Evolutionary conservation across 1,140 invertebrate genomes (phyloP).

Genomic region (Lethrus apterus): DNA sequence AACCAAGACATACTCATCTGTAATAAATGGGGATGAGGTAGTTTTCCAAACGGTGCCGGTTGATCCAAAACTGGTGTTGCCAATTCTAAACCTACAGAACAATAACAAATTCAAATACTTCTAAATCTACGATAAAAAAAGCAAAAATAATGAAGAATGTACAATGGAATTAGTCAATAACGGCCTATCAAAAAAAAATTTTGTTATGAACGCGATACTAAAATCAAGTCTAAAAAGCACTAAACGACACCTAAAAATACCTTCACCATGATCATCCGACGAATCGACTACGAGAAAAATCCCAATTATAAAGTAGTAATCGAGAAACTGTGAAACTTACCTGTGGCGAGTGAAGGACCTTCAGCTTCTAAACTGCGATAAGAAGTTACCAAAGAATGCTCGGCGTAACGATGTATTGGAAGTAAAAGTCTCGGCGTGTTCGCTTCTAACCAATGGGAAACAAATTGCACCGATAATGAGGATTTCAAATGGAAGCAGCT

Average conservation of each 20-base stretch:
- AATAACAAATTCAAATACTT: background rate
- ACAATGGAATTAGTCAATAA: no score
- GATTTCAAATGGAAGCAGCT: slow-evolving; percentile 75
- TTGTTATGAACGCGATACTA: no score
- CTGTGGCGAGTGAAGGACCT: slow-evolving; percentile 44
- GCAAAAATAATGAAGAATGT: no score
- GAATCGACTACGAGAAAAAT: no score
- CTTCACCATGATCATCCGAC: no score
- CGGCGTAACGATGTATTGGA: slow-evolving; percentile 64
- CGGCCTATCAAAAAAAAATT: no score
- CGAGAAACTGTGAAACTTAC: slow-evolving; percentile 30
- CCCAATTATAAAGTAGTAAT: slow-evolving; percentile 25
- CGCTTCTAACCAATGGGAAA: slow-evolving; percentile 70
- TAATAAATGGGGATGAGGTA: slow-evolving; percentile 44
- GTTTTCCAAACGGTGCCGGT: slow-evolving; percentile 42
- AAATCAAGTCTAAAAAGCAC: no score
- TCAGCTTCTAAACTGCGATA: slow-evolving; percentile 58
- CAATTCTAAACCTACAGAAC: slow-evolving; percentile 52
- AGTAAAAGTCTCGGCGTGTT: slow-evolving; percentile 67
- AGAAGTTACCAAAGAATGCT: slow-evolving; percentile 69
- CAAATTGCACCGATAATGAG: slow-evolving; percentile 61
- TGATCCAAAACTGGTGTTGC: slow-evolving; percentile 68
- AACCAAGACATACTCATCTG: slow-evolving; percentile 73
- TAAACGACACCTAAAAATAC: no score
- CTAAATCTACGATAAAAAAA: no score